Evolutionary conservation across 2,797 vertebrate genomes (phyloP).

Genomic region (Picus viridis): DNA sequence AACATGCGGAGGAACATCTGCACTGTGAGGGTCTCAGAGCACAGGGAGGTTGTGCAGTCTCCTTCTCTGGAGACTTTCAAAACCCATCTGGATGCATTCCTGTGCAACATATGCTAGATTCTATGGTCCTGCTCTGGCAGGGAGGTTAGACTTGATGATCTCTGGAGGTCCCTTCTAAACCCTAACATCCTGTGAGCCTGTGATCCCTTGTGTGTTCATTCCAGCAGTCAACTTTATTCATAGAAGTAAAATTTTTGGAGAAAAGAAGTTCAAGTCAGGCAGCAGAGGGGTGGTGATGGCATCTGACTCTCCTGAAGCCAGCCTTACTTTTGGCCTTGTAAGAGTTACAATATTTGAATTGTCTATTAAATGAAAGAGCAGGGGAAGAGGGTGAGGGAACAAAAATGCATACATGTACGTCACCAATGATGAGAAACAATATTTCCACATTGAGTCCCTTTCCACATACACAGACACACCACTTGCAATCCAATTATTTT

Average conservation of each 20-base stretch:
- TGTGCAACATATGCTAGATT: too few species aligned
- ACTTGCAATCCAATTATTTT: conserved; percentile 18
- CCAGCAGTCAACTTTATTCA: not conserved
- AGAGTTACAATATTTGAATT: not conserved
- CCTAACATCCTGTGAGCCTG: too few species aligned
- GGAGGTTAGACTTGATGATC: too few species aligned
- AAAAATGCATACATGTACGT: not conserved
- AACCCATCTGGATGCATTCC: too few species aligned
- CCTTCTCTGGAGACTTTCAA: too few species aligned
- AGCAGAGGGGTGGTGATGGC: not conserved
- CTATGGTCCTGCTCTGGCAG: too few species aligned
- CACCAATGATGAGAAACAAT: not conserved
- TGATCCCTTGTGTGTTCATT: not conserved
- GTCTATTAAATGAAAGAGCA: not conserved
- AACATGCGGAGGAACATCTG: too few species aligned
- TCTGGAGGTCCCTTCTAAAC: too few species aligned
- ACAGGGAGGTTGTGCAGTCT: too few species aligned
- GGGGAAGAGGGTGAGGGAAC: not conserved
- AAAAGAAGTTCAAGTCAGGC: not conserved
- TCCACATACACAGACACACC: not conserved
- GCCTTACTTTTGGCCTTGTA: not conserved
- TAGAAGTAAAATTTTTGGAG: not conserved
- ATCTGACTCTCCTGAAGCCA: not conserved
- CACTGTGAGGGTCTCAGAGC: too few species aligned
- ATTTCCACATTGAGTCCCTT: conserved; percentile 1